Evolutionary conservation across 2,888 invertebrate genomes (phyloP), one percentile per base, ranked within the genome.

Genomic region (Petrolisthes cinctipes): DNA sequence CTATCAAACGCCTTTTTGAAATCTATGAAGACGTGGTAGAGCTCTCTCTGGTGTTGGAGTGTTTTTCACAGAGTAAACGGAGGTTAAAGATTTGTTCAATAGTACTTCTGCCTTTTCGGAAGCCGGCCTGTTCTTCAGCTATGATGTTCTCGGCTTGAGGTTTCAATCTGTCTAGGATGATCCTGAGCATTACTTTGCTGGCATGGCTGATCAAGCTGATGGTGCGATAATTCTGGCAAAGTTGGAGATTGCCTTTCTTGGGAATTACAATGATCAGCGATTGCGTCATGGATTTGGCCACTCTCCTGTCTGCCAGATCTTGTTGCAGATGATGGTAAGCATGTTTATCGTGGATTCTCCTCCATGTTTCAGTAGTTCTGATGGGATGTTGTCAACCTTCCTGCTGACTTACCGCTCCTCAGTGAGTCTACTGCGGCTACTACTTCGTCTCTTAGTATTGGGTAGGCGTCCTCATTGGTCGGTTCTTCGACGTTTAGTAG

Each of bases 261-360:
- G 75, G 1, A 23, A n/a, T n/a, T 4, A 23, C 23, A 23, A 75
- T 75, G 20, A 75, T n/a, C 17, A 75, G 75, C 4, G 75, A 75
- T 37, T 75, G 76, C 5, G 76, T n/a, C 76, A 76, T 20, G 76
- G 1, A n/a, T 4, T 76, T 20, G 76, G 76, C 37, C n/a, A 76
- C 20, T 76, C 76, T 5, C 76, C 76, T 23, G 37, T 76, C 37
- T 76, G 76, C 76, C 76, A 76, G 76, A 76, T 20, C 76, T 76
- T 76, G 20, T 76, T 76, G 37, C 76, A 76, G 11, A 80, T 80
- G 54, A n/a, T 54, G 17, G 53, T 53, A 14, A 80, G 54, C 7
- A 14, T 14, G 14, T 14, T 0, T 5, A 56, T 80, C 80, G 54
- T 56, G 17, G 54, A 14, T 17, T 79, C 17, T 51, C 53, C 80